Percentiles rank a stretch among this genome's conserved stretches.
Evolutionary conservation across 2,113 vertebrate genomes (phyloP).

Genomic region (Gymnobelideus leadbeateri): DNA sequence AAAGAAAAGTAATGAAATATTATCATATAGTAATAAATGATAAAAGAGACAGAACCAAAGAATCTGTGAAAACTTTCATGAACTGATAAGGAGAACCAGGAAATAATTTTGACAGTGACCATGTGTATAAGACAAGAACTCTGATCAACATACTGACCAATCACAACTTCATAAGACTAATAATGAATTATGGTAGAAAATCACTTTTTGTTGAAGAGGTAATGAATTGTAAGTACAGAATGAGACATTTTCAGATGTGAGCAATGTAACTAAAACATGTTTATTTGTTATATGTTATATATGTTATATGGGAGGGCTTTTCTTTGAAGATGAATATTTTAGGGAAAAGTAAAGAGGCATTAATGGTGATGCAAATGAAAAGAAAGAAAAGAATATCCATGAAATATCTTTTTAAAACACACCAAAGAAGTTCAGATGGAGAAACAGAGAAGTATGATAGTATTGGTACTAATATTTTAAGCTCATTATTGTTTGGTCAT

Average conservation of each 20-base stretch:
- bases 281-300: too few relatives aligned
- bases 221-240: background rate
- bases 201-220: background rate
- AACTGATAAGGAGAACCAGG: background rate
- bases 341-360: background rate
- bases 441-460: background rate
- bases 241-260: background rate
- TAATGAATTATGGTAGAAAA: background rate
- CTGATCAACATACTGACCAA: background rate
- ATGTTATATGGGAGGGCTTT: background rate
- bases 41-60: background rate
- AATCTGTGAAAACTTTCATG: background rate
- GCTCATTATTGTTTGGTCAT: background rate
- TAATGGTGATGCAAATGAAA: background rate
- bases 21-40: background rate
- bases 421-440: background rate
- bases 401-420: background rate
- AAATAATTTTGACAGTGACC: background rate
- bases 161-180: background rate
- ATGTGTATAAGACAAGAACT: background rate
- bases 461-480: background rate
- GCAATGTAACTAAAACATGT: background rate
- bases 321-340: background rate
- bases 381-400: background rate
- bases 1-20: background rate